Conservation (phyloP, 53 echinoderm and acorn worm species). For the Holothuria scabra region DNA sequence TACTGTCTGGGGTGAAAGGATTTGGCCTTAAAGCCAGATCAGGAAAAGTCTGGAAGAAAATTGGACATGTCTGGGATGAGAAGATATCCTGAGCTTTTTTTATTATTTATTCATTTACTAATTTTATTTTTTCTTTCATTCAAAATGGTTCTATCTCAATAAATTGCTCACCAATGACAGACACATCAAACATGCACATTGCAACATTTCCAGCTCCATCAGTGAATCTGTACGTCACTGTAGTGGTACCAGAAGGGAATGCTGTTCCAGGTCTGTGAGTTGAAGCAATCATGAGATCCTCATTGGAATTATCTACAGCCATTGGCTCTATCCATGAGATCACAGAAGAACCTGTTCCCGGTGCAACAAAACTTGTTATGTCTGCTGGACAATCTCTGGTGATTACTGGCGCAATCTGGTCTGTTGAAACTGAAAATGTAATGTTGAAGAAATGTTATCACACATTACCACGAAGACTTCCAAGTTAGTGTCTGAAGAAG, state of each 20-base stretch:
- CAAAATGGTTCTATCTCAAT: too few species aligned
- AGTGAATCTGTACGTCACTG: constrained; percentile 23
- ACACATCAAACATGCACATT: constrained; percentile 15
- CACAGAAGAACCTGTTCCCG: not conserved
- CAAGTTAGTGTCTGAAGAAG: too few species aligned
- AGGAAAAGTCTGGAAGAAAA: too few species aligned
- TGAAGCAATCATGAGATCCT: constrained; percentile 2
- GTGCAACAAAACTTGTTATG: not conserved
- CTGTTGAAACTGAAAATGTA: not conserved
- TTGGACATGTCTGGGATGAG: too few species aligned
- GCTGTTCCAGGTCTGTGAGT: constrained; percentile 13
- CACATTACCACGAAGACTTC: too few species aligned
- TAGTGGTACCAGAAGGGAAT: constrained; percentile 1
- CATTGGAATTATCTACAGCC: constrained; percentile 32
- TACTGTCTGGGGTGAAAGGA: too few species aligned
- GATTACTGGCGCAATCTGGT: constrained; percentile 27
- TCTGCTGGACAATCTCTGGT: constrained; percentile 24
- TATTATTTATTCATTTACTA: too few species aligned
- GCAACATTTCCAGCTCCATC: constrained; percentile 28
- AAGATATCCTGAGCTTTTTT: too few species aligned
- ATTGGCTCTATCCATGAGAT: not conserved
- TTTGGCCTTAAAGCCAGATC: too few species aligned
- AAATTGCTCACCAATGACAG: not conserved
- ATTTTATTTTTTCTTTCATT: too few species aligned
- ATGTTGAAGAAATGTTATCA: too few species aligned